Conservation (phyloP, 2,797 vertebrate genomes). For the Alosa sapidissima region DNA sequence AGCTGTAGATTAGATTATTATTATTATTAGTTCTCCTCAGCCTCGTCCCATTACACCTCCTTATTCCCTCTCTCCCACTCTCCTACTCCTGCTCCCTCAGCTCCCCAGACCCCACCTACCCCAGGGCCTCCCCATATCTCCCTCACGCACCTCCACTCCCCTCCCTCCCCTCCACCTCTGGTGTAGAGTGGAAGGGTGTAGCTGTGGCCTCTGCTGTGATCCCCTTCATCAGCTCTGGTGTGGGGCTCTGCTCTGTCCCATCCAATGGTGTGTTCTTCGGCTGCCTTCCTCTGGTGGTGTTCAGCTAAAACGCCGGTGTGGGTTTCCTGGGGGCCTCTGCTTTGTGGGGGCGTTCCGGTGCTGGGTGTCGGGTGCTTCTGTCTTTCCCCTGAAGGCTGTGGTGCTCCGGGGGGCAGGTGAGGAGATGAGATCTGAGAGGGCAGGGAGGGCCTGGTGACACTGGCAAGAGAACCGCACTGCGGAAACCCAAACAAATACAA, state of each 20-base stretch:
- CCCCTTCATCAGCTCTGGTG: background rate
- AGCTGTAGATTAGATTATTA: background rate
- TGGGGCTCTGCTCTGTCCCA: background rate
- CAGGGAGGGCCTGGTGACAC: background rate
- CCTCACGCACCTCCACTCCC: background rate
- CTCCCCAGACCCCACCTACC: background rate
- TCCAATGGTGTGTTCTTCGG: background rate
- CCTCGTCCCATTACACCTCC: background rate
- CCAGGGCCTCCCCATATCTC: background rate
- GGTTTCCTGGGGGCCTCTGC: background rate
- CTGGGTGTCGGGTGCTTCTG: background rate
- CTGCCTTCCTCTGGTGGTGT: background rate
- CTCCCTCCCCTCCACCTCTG: background rate
- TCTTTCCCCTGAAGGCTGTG: background rate
- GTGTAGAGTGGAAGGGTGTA: background rate
- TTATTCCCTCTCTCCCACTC: background rate
- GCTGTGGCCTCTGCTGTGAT: background rate
- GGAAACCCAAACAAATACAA: background rate
- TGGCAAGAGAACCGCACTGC: background rate
- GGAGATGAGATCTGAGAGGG: background rate
- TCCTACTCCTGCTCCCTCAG: background rate
- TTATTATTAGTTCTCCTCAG: background rate
- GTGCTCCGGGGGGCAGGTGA: background rate
- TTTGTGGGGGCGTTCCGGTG: background rate
- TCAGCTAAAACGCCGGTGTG: background rate